Percentiles rank a stretch among this genome's conserved stretches.
Evolutionary conservation across 2,888 invertebrate genomes (phyloP).

Genomic region (Ennomos erosarius): DNA sequence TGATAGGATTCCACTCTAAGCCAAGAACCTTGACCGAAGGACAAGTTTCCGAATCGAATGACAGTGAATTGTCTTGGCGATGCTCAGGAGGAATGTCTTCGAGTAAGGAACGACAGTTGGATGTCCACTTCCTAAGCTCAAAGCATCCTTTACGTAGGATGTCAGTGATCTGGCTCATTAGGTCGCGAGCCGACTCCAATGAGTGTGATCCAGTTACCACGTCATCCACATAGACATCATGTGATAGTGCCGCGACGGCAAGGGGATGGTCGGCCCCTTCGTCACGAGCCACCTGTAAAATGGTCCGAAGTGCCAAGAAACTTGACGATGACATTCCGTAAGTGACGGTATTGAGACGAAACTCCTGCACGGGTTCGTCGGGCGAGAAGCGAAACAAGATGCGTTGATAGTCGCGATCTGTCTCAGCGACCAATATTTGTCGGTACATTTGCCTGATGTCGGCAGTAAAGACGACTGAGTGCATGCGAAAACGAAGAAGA

Average conservation of each 20-base stretch:
- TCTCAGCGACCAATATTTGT: too few relatives aligned
- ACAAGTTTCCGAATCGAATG: constrained; percentile 3
- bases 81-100: neutral
- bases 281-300: neutral
- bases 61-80: neutral
- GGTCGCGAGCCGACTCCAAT: neutral
- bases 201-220: constrained; percentile 1
- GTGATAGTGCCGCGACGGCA: neutral
- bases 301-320: neutral
- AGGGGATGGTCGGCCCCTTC: neutral
- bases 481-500: neutral
- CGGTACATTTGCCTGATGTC: neutral
- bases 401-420: too few relatives aligned
- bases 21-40: constrained; percentile 9
- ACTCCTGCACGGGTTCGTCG: neutral
- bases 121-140: constrained; percentile 1
- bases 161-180: neutral
- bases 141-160: neutral
- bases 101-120: constrained; percentile 1
- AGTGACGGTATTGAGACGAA: neutral
- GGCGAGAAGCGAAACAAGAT: neutral
- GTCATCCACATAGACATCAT: neutral
- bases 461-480: neutral
- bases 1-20: constrained; percentile 13
- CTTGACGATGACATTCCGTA: neutral